Conservation (phyloP, 2,888 invertebrate species). For the Phyllotreta striolata region DNA sequence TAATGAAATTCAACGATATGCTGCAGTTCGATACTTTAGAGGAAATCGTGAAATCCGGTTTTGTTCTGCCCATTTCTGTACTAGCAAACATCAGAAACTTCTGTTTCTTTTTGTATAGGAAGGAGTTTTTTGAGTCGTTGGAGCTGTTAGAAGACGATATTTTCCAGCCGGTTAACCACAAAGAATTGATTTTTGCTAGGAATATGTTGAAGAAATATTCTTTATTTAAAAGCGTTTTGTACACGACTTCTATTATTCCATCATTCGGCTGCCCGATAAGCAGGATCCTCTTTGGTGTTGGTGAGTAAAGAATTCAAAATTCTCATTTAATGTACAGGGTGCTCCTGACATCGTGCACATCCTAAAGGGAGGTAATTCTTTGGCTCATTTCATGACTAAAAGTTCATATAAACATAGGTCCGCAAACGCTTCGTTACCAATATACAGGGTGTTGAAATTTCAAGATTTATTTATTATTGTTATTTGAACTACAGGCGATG, state of each 20-base stretch:
- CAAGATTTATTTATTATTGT: neutral
- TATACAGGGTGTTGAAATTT: too few species aligned
- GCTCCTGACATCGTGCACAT: too few species aligned
- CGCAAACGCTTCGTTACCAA: too few species aligned
- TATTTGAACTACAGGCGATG: constrained; percentile 13
- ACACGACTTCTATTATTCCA: constrained; percentile 11
- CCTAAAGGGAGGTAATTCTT: too few species aligned
- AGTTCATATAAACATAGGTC: too few species aligned
- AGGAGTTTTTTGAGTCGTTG: constrained; percentile 23
- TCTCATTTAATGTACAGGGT: neutral
- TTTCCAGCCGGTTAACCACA: constrained; percentile 11
- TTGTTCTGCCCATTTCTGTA: constrained; percentile 24
- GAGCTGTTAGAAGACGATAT: constrained; percentile 10
- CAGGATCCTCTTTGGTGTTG: constrained; percentile 10
- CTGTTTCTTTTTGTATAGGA: constrained; percentile 21
- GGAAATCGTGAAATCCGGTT: constrained; percentile 18
- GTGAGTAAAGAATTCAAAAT: constrained; percentile 3
- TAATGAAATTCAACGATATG: constrained; percentile 27
- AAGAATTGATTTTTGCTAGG: neutral
- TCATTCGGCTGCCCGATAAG: constrained; percentile 24
- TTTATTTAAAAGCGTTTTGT: constrained; percentile 12
- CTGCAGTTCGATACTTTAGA: constrained; percentile 12
- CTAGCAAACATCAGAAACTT: constrained; percentile 19
- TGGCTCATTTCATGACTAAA: too few species aligned
- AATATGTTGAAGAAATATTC: constrained; percentile 17